Conservation (phyloP, 1,140 invertebrate species). For the Papilio glaucus region DNA sequence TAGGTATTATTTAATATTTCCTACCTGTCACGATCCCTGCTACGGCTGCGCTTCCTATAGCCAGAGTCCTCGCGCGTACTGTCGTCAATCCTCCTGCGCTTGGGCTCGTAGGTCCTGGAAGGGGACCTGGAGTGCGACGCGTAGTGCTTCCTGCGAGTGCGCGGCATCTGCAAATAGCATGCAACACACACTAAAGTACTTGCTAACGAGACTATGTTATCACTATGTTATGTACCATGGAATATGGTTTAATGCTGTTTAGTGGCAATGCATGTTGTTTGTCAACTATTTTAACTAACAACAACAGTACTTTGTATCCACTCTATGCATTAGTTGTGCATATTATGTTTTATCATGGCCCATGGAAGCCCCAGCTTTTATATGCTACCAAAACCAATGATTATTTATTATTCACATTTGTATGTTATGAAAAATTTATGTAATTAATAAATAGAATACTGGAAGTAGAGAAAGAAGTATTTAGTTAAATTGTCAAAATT, state of each 20-base stretch:
- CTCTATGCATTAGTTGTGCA: not conserved
- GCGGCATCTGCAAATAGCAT: constrained; percentile 88
- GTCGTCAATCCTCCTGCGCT: constrained; percentile 84
- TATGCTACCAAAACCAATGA: constrained; percentile 24
- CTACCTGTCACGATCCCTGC: constrained; percentile 78
- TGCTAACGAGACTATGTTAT: not conserved
- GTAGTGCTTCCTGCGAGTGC: constrained; percentile 90
- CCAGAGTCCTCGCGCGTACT: constrained; percentile 72
- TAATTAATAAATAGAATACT: too few relatives aligned
- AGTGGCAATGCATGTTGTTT: constrained; percentile 39
- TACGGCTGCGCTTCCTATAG: constrained; percentile 78
- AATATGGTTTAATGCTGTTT: constrained; percentile 48
- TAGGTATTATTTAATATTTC: constrained; percentile 4
- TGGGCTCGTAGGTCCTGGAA: constrained; percentile 82
- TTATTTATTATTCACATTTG: too few relatives aligned
- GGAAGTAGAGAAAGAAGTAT: too few relatives aligned
- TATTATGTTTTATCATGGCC: not conserved
- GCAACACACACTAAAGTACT: constrained; percentile 15
- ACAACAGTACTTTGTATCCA: constrained; percentile 23
- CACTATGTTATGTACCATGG: constrained; percentile 41
- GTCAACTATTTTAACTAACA: constrained; percentile 35
- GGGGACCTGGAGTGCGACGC: constrained; percentile 85
- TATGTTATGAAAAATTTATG: too few relatives aligned
- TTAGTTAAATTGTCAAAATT: too few relatives aligned
- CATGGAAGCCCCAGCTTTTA: constrained; percentile 16